A percentile compares a stretch with the other conserved stretches of the same genome.
phyloP scores from a whole-genome alignment of 2,797 vertebrate genomes.

The Coreius guichenoti region DNA sequence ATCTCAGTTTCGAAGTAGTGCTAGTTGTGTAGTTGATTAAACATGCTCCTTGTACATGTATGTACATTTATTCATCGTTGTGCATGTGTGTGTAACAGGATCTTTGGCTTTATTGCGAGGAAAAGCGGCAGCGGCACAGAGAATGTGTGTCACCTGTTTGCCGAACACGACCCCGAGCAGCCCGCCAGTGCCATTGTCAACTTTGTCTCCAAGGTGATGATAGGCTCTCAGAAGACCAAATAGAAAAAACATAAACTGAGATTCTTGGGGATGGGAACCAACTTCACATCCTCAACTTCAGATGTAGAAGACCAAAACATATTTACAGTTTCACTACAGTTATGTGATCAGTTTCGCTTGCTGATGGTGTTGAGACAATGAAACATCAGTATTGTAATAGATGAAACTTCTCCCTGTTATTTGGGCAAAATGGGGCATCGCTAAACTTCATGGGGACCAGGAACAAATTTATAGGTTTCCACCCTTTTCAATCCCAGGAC shows the following conservation, averaged over 20 bases:
- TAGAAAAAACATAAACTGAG: not conserved
- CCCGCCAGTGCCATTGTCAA: slow-evolving; percentile 97
- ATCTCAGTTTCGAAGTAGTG: not conserved
- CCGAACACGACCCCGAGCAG: slow-evolving; percentile 95
- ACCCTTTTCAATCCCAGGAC: no score
- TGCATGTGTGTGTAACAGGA: slow-evolving; percentile 72
- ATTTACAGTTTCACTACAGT: not conserved
- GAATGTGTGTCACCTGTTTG: slow-evolving; percentile 94
- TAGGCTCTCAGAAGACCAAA: slow-evolving; percentile 89
- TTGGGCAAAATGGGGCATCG: not conserved
- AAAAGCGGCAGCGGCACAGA: slow-evolving; percentile 92
- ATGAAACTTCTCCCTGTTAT: not conserved
- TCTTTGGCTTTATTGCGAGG: slow-evolving; percentile 94
- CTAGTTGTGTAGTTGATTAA: not conserved
- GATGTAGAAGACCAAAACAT: not conserved
- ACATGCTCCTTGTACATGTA: not conserved
- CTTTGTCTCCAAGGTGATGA: slow-evolving; percentile 99
- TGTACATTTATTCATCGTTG: not conserved
- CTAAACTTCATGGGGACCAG: not conserved
- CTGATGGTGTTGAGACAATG: not conserved
- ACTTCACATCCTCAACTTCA: not conserved
- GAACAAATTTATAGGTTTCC: not conserved
- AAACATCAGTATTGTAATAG: not conserved
- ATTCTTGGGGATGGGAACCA: not conserved
- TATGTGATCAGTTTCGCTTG: not conserved